phyloP scores from a whole-genome alignment of 1,140 invertebrate genomes.

The Battus philenor region DNA sequence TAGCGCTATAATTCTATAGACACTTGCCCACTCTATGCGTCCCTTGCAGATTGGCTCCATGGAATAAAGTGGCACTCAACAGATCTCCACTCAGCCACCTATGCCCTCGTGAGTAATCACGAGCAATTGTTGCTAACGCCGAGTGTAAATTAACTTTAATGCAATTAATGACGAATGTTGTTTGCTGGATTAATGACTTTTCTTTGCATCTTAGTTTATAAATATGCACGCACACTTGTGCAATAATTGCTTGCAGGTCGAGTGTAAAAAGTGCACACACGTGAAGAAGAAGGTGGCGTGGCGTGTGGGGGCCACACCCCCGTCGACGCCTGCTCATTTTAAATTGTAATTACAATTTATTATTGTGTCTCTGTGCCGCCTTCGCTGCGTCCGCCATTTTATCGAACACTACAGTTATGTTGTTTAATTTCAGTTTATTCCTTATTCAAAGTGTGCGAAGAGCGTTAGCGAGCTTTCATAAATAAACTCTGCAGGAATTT shows the following conservation, averaged over 20 bases:
- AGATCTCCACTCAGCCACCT: constrained; percentile 14
- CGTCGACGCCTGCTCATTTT: constrained; percentile 73
- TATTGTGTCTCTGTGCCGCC: constrained; percentile 74
- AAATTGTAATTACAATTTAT: constrained; percentile 76
- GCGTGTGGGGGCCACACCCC: constrained; percentile 58
- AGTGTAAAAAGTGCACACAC: constrained; percentile 63
- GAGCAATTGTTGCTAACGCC: not conserved
- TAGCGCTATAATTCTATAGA: not conserved
- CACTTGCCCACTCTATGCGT: not conserved
- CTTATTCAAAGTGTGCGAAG: constrained; percentile 14
- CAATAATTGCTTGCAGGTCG: constrained; percentile 52
- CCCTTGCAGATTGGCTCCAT: constrained; percentile 9
- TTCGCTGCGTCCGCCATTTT: constrained; percentile 68
- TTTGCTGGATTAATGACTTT: constrained; percentile 13
- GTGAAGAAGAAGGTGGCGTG: constrained; percentile 49
- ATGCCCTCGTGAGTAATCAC: not conserved
- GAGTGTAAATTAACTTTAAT: not conserved
- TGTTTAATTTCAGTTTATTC: constrained; percentile 33
- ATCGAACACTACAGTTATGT: constrained; percentile 49
- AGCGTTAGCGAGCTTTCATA: not conserved
- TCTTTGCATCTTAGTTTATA: constrained; percentile 14
- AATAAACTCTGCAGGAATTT: constrained; percentile 2
- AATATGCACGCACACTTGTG: constrained; percentile 37
- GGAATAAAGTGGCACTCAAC: constrained; percentile 14
- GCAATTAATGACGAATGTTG: constrained; percentile 9